Percentiles rank a stretch among this genome's conserved stretches.
phyloP scores from a whole-genome alignment of 2,797 vertebrate genomes.

The Rhabdophis nuchalis region DNA sequence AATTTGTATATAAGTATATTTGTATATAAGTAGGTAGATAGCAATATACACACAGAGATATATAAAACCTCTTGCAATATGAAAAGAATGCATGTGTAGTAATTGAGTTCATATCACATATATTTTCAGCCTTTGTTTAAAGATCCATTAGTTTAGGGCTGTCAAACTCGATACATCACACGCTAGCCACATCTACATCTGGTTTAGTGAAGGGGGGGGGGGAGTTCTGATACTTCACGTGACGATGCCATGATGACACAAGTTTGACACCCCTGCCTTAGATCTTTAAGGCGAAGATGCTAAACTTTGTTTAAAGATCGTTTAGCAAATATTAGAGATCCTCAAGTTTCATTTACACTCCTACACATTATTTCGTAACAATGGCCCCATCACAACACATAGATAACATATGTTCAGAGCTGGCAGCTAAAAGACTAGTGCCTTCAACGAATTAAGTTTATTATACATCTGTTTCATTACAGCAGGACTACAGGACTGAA shows the following conservation, averaged over 20 bases:
- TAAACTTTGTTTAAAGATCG: background rate
- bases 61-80: background rate
- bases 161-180: too few species aligned
- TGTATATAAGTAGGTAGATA: background rate
- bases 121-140: background rate
- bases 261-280: background rate
- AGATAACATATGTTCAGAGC: background rate
- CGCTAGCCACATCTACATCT: too few species aligned
- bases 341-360: background rate
- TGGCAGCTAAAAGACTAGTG: background rate
- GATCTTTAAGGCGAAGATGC: background rate
- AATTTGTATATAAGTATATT: background rate
- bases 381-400: background rate
- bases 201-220: too few species aligned
- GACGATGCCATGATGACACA: too few species aligned
- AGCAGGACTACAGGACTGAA: background rate
- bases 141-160: background rate
- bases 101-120: background rate
- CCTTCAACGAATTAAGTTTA: background rate
- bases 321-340: background rate
- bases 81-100: background rate
- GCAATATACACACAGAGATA: background rate
- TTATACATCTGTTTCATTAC: background rate
- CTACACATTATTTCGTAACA: background rate
- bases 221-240: too few species aligned